Base-by-base conservation (phyloP, 2,888 invertebrate species). In the Hirtodrosophila confusa region DNA sequence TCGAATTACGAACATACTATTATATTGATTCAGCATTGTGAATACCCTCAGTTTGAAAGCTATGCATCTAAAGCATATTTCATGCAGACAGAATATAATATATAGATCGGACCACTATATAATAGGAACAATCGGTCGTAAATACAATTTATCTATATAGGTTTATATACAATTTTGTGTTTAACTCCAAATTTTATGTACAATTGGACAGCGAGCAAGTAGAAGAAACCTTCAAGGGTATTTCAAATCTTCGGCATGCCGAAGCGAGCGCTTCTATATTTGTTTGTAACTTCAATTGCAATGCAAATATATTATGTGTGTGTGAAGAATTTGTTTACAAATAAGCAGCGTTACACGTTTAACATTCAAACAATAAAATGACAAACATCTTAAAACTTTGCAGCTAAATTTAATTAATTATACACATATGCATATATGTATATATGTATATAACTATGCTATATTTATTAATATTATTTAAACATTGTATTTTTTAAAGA, bases 331-430 rank as follows among this genome's bases (percentile, higher is more conserved):
- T 12, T 24, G 7, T 49, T 57, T 58, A 55, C 37, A 71, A 53
- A 45, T 69, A 69, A 60, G 56, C 45, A 55, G 50, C 58, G 3
- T 67, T 61, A 56, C 57, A 80, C 35, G n/a, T 65, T 64, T 50
- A 65, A 74, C 53, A 70, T 56, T 72, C 61, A 78, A 83, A 76
- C 69, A 31, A 76, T 76, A 78, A 82, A 78, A 83, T 87, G 78
- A 86, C 80, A 84, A 69, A 75, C 61, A 69, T 51, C 73, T 76
- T 24, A 63, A 69, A 69, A 43, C 41, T 39, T 80, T 83, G 65
- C 70, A 66, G 75, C 75, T 80, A 78, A 74, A 51, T 74, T 66
- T 78, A 80, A 65, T 66, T 62, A 61, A 47, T 61, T 60, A 79
- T 68, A 69, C 56, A 56, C 58, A 54, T 68, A 77, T 47, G 27